Evolutionary conservation across 23 tunicate species (phyloP).

Genomic region (Oikopleura dioica): DNA sequence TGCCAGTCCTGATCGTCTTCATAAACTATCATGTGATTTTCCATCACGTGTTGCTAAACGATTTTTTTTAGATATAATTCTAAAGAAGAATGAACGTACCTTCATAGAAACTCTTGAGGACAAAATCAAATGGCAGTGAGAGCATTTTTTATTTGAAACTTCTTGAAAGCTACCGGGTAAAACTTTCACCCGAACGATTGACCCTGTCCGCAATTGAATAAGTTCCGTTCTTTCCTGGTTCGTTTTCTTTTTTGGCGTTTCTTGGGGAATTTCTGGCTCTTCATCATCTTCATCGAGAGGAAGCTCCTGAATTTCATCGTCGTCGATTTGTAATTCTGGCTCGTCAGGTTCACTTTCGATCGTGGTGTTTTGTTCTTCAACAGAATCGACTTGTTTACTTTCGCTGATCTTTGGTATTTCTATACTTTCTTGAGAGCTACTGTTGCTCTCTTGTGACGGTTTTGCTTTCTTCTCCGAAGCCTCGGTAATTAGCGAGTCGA

Average conservation of each 20-base stretch:
- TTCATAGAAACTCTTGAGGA: background rate
- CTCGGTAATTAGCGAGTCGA: background rate
- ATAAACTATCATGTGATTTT: background rate
- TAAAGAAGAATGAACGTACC: no score
- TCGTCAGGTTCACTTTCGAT: no score
- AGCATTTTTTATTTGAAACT: background rate
- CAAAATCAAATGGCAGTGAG: background rate
- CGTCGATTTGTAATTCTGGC: no score
- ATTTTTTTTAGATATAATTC: no score
- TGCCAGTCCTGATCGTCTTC: background rate
- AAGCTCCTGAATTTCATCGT: no score
- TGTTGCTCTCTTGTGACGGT: no score
- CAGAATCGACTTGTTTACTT: background rate
- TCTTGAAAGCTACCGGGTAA: background rate
- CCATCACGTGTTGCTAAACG: background rate
- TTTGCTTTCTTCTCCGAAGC: background rate
- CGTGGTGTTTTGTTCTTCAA: no score
- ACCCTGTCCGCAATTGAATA: background rate
- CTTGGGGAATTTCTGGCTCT: no score
- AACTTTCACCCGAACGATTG: background rate
- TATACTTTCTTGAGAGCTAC: no score
- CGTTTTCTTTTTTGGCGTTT: background rate
- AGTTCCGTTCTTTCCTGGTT: background rate
- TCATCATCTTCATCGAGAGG: no score
- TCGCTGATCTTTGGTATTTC: no score